A percentile compares a stretch with the other conserved stretches of the same genome.
These are phyloP conservation scores for Hemaris fuciformis DNA, from an alignment of 2,888 invertebrate genomes.

Conservation along the genomic window DNA sequence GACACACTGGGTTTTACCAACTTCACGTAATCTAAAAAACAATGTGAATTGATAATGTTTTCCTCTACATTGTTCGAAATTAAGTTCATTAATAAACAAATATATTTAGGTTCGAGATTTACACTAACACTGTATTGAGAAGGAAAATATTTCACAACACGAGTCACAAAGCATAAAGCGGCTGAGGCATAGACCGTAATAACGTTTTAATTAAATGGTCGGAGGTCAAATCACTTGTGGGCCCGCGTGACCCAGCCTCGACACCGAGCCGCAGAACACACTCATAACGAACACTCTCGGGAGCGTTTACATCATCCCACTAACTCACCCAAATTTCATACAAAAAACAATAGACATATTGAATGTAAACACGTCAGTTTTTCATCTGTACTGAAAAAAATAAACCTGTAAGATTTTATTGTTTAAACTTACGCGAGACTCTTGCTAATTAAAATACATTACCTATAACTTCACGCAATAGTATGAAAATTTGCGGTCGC, in stretches of 20 bases:
- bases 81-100: background rate
- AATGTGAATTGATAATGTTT: background rate
- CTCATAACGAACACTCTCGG: background rate
- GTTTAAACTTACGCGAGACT: background rate
- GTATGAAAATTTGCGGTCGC: background rate
- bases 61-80: background rate
- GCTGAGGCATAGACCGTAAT: slow-evolving; percentile 47
- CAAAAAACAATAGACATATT: background rate
- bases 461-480: slow-evolving; percentile 5
- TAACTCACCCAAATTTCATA: background rate
- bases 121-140: background rate
- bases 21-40: background rate
- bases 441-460: background rate
- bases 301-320: background rate
- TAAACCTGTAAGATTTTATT: background rate
- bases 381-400: background rate
- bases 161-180: slow-evolving; percentile 41
- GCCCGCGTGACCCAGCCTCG: slow-evolving; percentile 44
- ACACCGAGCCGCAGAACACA: slow-evolving; percentile 19
- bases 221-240: slow-evolving; percentile 80
- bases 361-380: background rate
- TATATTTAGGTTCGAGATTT: background rate
- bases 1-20: background rate
- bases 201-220: slow-evolving; percentile 76
- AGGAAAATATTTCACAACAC: slow-evolving; percentile 19